Evolutionary conservation across 1,140 invertebrate genomes (phyloP).

Genomic region (Leptestheria dahalacensis): DNA sequence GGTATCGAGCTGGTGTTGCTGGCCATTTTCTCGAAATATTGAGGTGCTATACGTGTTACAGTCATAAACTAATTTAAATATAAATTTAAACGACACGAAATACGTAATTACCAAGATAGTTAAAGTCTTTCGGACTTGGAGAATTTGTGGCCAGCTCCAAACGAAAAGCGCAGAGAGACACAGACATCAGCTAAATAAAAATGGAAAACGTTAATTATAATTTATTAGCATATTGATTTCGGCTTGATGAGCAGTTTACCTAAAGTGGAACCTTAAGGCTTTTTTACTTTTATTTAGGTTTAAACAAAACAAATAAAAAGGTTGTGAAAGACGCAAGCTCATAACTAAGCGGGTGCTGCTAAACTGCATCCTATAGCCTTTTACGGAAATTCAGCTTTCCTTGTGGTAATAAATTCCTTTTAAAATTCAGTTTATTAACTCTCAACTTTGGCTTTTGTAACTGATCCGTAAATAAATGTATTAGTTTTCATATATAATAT

Average conservation of each 20-base stretch:
- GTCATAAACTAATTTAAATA: too few species aligned
- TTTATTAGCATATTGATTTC: too few species aligned
- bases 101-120: slow-evolving; percentile 19
- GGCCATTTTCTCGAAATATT: background rate
- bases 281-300: background rate
- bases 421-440: too few species aligned
- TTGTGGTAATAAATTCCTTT: background rate
- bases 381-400: too few species aligned
- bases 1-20: background rate
- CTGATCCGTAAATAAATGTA: too few species aligned
- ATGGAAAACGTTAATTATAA: background rate
- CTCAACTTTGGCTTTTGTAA: too few species aligned
- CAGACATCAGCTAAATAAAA: slow-evolving; percentile 19
- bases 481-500: too few species aligned
- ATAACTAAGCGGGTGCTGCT: background rate
- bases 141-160: slow-evolving; percentile 22
- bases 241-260: background rate
- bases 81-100: background rate
- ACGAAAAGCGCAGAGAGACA: slow-evolving; percentile 23
- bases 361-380: background rate
- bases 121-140: slow-evolving; percentile 17
- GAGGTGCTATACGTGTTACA: too few species aligned
- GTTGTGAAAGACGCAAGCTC: background rate
- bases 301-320: too few species aligned
- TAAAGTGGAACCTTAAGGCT: background rate